A percentile compares a stretch with the other conserved stretches of the same genome.
phyloP scores from a whole-genome alignment of 2,888 invertebrate species.

The Pristionchus japonicus region DNA sequence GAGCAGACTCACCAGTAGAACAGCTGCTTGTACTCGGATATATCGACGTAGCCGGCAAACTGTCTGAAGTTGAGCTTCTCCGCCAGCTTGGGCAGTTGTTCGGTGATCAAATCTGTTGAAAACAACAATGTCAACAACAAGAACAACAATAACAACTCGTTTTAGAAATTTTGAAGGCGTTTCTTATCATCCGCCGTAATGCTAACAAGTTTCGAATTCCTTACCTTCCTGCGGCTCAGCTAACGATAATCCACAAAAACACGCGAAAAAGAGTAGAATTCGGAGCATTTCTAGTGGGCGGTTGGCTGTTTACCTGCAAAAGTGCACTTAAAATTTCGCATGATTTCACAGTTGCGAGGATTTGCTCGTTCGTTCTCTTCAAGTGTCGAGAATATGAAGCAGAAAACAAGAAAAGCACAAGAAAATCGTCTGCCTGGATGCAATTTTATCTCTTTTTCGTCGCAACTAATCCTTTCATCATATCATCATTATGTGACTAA shows the following conservation, averaged over 20 bases:
- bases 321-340: background rate
- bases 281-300: background rate
- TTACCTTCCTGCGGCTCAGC: background rate
- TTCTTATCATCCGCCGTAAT: too few relatives aligned
- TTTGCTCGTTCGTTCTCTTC: too few relatives aligned
- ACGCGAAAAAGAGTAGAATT: background rate
- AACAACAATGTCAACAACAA: background rate
- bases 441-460: background rate
- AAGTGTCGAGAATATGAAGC: too few relatives aligned
- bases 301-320: background rate
- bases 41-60: constrained; percentile 77
- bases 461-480: constrained; percentile 20
- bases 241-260: background rate
- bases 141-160: background rate
- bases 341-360: too few relatives aligned
- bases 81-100: constrained; percentile 49
- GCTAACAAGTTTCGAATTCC: too few relatives aligned
- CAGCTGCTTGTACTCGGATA: constrained; percentile 73
- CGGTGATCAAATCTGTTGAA: constrained; percentile 43
- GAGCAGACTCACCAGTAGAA: constrained; percentile 78
- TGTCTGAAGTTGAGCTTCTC: constrained; percentile 74
- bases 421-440: background rate
- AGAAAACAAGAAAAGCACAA: background rate
- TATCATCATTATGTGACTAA: constrained; percentile 9
- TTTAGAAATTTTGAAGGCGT: too few relatives aligned